Evolutionary conservation across 1,140 invertebrate species (phyloP).

Genomic region (Drosophila bipectinata): DNA sequence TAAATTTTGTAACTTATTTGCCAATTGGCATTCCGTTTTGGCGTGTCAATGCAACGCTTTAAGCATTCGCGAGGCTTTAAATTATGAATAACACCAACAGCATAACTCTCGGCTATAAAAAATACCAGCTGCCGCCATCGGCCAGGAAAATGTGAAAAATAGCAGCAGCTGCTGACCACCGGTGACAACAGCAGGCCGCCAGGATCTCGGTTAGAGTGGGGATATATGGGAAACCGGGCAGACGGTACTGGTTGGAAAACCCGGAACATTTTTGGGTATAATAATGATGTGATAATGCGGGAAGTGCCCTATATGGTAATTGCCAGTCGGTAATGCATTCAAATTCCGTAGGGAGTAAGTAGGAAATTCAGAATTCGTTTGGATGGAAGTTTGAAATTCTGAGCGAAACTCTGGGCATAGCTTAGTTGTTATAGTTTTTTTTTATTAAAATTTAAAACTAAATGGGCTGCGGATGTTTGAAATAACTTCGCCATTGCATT

Average conservation of each 20-base stretch:
- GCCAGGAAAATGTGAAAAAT: conserved; percentile 30
- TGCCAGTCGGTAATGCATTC: conserved; percentile 47
- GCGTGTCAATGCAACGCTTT: conserved; percentile 46
- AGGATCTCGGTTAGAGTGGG: neutral
- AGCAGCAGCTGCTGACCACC: conserved; percentile 52
- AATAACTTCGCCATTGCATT: no score
- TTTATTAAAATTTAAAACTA: neutral
- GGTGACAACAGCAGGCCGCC: conserved; percentile 60
- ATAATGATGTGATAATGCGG: conserved; percentile 55
- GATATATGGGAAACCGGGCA: neutral
- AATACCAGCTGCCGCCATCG: conserved; percentile 40
- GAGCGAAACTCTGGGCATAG: no score
- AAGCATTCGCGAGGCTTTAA: conserved; percentile 52
- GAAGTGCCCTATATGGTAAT: conserved; percentile 58
- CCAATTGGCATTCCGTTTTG: conserved; percentile 68
- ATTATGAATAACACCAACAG: conserved; percentile 71
- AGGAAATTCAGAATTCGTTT: conserved; percentile 15
- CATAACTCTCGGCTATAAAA: conserved; percentile 72
- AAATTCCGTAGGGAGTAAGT: conserved; percentile 25
- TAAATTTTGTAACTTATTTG: conserved; percentile 79
- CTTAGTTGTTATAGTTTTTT: neutral
- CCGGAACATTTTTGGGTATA: conserved; percentile 45
- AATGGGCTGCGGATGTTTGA: no score
- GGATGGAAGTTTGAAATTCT: neutral
- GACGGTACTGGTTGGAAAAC: conserved; percentile 10